A percentile compares a stretch with the other conserved stretches of the same genome.
Evolutionary conservation across 2,113 vertebrate genomes (phyloP).

Genomic region (Morone saxatilis): DNA sequence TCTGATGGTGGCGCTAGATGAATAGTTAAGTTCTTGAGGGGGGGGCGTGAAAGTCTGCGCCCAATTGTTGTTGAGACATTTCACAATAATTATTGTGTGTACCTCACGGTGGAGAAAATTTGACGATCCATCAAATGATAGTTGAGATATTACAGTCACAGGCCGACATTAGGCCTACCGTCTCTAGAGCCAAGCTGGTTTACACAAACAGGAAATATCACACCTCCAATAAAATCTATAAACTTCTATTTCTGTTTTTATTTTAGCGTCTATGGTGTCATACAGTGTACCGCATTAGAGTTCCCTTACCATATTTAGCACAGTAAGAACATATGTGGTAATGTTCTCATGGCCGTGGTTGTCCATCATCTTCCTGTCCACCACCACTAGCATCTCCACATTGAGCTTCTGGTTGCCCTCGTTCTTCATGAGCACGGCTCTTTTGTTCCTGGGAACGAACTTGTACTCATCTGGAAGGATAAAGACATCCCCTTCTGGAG

Average conservation of each 20-base stretch:
- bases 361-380: slow-evolving; percentile 90
- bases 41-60: not conserved
- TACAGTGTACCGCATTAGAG: not conserved
- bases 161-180: not conserved
- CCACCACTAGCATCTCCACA: slow-evolving; percentile 92
- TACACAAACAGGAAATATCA: not conserved
- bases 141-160: not conserved
- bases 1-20: not conserved
- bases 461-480: slow-evolving; percentile 88
- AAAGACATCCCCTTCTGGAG: slow-evolving; percentile 84
- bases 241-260: not conserved
- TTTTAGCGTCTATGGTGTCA: not conserved
- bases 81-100: not conserved
- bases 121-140: not conserved
- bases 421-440: slow-evolving; percentile 82
- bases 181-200: not conserved
- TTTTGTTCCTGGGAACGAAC: slow-evolving; percentile 77
- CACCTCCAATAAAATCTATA: not conserved
- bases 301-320: slow-evolving; percentile 91
- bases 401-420: slow-evolving; percentile 83
- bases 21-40: not conserved
- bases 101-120: not conserved
- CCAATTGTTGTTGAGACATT: not conserved
- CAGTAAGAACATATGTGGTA: slow-evolving; percentile 91
- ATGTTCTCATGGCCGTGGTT: slow-evolving; percentile 91